Evolutionary conservation across 2,888 invertebrate genomes (phyloP), one percentile per base, ranked within the genome.

Genomic region (Ligdia adustata): DNA sequence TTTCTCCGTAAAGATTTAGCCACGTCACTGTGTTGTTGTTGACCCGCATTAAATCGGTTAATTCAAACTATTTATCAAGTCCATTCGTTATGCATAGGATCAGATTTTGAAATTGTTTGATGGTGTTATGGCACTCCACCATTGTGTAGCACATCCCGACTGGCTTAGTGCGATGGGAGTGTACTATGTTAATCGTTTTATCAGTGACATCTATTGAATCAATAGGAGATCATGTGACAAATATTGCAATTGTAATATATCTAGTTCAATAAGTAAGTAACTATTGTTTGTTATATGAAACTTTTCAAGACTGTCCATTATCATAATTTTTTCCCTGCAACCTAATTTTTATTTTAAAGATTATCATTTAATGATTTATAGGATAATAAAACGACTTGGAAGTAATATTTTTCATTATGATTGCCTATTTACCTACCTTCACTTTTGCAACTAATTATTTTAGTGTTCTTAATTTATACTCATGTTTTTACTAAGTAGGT

Each of bases 31-130:
- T 86, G 80, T 76, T 82, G 78, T 84, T 87, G 86, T 87, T 89
- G 90, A 90, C 90, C 90, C 90, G 90, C 86, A 89, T 89, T 89
- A 88, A 88, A 90, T 90, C 89, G 89, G 90, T 90, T 87, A 89
- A 89, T 90, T 89, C 86, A 82, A 87, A 88, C 86, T 87, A 88
- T 89, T 90, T 90, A 89, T 90, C 88, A 83, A 85, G 79, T 80
- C 80, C 74, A 86, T 86, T 86, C 86, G 86, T 85, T 87, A 89
- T 86, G 89, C 87, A 85, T 87, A 84, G 82, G 84, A 86, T 86
- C 85, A 80, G 85, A 89, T 87, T 87, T 84, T 79, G 83, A 84
- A 83, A 86, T 83, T 86, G 85, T 88, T 87, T 87, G 86, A 87
- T 85, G 80, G 80, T 89, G 87, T 88, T 88, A 76, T 86, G 84